These are phyloP conservation scores for Boleophthalmus pectinirostris DNA, from an alignment of 2,113 vertebrate species.

Conservation along the genomic window DNA sequence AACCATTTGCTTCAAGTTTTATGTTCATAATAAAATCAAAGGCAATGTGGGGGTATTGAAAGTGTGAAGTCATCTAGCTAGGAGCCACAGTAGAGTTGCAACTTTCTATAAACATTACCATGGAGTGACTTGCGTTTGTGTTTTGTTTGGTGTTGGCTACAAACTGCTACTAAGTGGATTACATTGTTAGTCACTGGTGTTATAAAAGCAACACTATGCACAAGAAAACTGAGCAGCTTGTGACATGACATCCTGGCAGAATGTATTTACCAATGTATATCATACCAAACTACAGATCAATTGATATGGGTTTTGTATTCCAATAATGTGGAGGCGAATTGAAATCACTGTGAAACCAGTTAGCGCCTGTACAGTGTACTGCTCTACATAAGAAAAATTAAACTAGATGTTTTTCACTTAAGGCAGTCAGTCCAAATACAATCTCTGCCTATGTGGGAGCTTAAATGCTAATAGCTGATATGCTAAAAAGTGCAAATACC, in stretches of 20 bases:
- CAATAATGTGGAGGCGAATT: too few species aligned
- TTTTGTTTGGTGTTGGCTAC: background rate
- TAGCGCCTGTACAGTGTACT: too few species aligned
- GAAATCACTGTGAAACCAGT: too few species aligned
- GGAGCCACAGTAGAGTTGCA: background rate
- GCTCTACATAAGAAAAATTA: too few species aligned
- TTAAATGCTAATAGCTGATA: too few species aligned
- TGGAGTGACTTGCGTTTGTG: background rate
- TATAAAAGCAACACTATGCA: too few species aligned
- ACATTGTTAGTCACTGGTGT: background rate
- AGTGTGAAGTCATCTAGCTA: background rate
- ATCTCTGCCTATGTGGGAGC: too few species aligned
- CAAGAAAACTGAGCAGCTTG: background rate
- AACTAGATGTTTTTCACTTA: too few species aligned
- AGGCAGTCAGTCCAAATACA: too few species aligned
- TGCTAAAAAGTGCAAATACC: too few species aligned
- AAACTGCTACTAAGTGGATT: background rate
- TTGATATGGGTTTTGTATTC: too few species aligned
- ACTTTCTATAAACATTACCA: background rate
- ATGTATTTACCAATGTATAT: background rate
- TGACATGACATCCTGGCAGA: too few species aligned
- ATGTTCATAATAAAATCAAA: conserved; percentile 5
- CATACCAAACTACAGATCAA: background rate
- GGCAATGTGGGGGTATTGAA: background rate
- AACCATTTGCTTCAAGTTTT: background rate